phyloP scores from a whole-genome alignment of 2,113 vertebrate genomes.

The Takifugu bimaculatus region DNA sequence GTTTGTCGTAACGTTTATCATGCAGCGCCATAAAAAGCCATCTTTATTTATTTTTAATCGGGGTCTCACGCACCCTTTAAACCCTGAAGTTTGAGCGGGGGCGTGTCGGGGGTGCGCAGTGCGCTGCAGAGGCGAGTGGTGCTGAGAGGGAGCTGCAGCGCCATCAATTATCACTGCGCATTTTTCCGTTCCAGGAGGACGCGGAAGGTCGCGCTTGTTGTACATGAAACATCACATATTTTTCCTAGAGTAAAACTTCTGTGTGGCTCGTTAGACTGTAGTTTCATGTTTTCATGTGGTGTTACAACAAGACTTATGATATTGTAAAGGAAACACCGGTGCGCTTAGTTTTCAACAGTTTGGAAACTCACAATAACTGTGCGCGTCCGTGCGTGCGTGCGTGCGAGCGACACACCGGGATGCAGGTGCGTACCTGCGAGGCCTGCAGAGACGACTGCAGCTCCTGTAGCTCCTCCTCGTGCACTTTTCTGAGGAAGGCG shows the following conservation, averaged over 20 bases:
- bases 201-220: neutral
- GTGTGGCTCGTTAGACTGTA: too few species aligned
- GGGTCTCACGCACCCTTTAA: neutral
- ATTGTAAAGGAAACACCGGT: neutral
- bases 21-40: too few species aligned
- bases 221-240: too few species aligned
- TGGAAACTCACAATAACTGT: neutral
- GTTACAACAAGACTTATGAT: neutral
- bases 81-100: constrained; percentile 11
- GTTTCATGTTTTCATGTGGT: neutral
- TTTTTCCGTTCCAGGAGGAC: constrained; percentile 1
- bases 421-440: constrained; percentile 64
- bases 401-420: neutral
- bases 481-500: constrained; percentile 78
- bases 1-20: too few species aligned
- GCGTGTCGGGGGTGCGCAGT: constrained; percentile 1
- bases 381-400: neutral
- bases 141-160: constrained; percentile 64
- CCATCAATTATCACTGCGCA: constrained; percentile 63
- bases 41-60: too few species aligned
- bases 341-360: neutral
- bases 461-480: constrained; percentile 80
- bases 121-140: constrained; percentile 4
- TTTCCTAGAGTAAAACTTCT: too few species aligned
- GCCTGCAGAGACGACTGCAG: constrained; percentile 76